Percentiles rank a stretch among this genome's conserved stretches.
Evolutionary conservation across 2,113 vertebrate genomes (phyloP).

Genomic region (Myotis lucifugus): DNA sequence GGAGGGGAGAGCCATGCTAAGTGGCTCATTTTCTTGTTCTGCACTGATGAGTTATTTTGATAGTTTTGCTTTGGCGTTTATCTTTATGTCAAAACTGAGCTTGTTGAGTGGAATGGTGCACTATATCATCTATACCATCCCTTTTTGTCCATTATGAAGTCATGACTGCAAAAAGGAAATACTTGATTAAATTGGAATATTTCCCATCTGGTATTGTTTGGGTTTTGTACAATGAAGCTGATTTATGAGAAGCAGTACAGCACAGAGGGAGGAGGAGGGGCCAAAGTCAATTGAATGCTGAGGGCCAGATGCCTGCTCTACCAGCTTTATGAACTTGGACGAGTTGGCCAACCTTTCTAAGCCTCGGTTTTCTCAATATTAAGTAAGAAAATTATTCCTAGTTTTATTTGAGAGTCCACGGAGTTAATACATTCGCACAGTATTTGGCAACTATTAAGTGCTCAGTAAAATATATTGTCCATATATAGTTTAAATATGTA

Average conservation of each 20-base stretch:
- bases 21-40: not conserved
- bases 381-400: not conserved
- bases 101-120: not conserved
- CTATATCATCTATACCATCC: not conserved
- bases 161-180: not conserved
- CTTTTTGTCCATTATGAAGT: not conserved
- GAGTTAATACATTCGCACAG: not conserved
- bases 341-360: not conserved
- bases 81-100: not conserved
- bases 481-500: not conserved
- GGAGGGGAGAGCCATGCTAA: not conserved
- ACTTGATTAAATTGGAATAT: not conserved
- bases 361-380: not conserved
- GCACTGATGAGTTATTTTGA: not conserved
- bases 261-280: not conserved
- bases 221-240: not conserved
- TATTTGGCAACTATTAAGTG: not conserved
- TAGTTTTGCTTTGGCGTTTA: not conserved
- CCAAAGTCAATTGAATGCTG: not conserved
- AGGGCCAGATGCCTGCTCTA: too few relatives aligned
- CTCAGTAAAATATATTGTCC: not conserved
- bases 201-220: not conserved
- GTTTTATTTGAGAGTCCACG: not conserved
- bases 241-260: rapidly evolving
- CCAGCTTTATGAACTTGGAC: not conserved